Base-by-base conservation (phyloP, 2,888 invertebrate species). In the Perizoma affinitatum region DNA sequence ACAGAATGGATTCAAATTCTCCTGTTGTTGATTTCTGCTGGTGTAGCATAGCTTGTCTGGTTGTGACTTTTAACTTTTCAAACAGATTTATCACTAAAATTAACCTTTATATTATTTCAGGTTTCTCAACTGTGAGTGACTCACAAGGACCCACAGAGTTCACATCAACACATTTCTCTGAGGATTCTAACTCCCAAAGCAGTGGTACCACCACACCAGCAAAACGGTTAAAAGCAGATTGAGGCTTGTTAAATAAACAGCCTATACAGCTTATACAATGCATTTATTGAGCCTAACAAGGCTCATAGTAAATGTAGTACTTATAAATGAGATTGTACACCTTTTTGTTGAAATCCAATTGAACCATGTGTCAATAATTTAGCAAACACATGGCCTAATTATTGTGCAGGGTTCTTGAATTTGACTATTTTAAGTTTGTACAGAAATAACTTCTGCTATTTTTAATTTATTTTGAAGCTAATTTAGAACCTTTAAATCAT, bases 61-160 rank as follows among this genome's bases (percentile, higher is more conserved):
- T 22, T 22, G 22, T 22, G 22, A 22, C 22, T 22, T n/a, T n/a
- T 22, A 22, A 22, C 22, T 22, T 22, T 22, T 22, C 22, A 22
- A 22, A 22, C 22, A 22, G 22, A 22, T 22, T 22, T 22, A 22
- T 22, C 22, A 22, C 22, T 22, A 22, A 22, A 22, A 22, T 22
- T 2, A 22, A 22, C 22, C 22, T 22, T 22, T 22, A 22, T 22
- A 22, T 22, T 22, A 22, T 87, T 90, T 7, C 84, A 97, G 97
- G 97, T 93, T 97, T 97, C 84, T 97, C 97, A 11, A 96, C 97
- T 70, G 97, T 97, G 6, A 97, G 97, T 82, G 97, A 97, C 86
- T 97, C 97, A 0, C 97, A 97, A 87, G 97, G 97, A 10, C 95
- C 97, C 1, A 96, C 96, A 36, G 97, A 97, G 69, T 96, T 96